Evolutionary conservation across 2,797 vertebrate species (phyloP).

Genomic region (Pseudomugil tenellus): DNA sequence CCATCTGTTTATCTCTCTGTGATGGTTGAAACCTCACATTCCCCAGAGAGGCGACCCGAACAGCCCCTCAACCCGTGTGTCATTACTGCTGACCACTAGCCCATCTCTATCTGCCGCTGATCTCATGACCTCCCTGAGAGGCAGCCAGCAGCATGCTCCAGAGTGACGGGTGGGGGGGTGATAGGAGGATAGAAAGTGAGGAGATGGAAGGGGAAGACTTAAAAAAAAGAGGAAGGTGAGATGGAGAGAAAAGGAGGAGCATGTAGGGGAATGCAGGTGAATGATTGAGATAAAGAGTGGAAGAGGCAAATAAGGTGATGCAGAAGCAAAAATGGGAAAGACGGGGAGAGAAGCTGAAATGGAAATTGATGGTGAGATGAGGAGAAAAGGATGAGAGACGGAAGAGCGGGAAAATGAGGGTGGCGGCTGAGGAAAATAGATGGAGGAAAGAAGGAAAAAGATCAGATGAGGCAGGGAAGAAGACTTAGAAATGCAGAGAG

Average conservation of each 20-base stretch:
- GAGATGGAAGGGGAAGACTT: conserved; percentile 21
- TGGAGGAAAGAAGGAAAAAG: conserved; percentile 45
- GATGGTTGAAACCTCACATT: conserved; percentile 54
- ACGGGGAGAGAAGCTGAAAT: conserved; percentile 13
- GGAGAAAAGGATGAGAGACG: conserved; percentile 31
- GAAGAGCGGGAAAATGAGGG: conserved; percentile 39
- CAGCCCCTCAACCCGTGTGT: conserved; percentile 75
- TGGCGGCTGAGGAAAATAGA: conserved; percentile 44
- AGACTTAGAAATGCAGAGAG: conserved; percentile 56
- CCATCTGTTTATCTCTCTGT: conserved; percentile 60
- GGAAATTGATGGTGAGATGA: conserved; percentile 47
- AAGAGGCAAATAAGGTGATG: conserved; percentile 27
- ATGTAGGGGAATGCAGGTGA: conserved; percentile 21
- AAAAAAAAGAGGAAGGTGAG: not conserved
- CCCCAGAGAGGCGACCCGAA: conserved; percentile 67
- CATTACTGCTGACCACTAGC: conserved; percentile 81
- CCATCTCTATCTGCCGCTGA: conserved; percentile 77
- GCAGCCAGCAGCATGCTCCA: conserved; percentile 53
- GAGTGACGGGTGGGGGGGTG: conserved; percentile 20
- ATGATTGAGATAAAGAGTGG: conserved; percentile 28
- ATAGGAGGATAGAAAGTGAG: conserved; percentile 21
- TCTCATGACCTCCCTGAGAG: conserved; percentile 74
- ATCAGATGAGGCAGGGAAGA: conserved; percentile 58
- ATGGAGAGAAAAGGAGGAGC: conserved; percentile 7
- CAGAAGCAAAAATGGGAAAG: conserved; percentile 24